These are phyloP conservation scores for Porites rus DNA, from an alignment of 92 coral and sea anemone species.

Conservation along the genomic window DNA sequence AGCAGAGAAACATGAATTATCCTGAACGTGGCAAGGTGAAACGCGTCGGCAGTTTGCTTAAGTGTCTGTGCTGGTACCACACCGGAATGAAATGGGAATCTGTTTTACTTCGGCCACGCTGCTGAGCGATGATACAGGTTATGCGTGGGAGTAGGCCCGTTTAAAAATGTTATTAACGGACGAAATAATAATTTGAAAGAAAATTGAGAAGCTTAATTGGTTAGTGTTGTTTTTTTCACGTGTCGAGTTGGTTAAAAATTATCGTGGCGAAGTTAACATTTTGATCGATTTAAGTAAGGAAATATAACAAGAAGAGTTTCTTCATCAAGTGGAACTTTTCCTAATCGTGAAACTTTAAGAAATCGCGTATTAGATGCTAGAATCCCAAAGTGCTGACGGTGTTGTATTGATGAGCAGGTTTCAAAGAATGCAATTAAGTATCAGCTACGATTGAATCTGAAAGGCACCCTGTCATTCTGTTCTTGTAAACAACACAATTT, in stretches of 20 bases:
- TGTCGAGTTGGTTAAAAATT: too few relatives aligned
- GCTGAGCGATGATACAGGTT: background rate
- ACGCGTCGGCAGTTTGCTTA: background rate
- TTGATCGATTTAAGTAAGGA: too few relatives aligned
- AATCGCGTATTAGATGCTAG: background rate
- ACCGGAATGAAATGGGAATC: background rate
- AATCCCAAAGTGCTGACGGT: conserved; percentile 14
- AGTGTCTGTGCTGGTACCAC: background rate
- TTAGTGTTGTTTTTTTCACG: too few relatives aligned
- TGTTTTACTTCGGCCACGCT: background rate
- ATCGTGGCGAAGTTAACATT: too few relatives aligned
- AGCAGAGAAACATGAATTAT: too few relatives aligned
- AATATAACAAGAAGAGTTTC: too few relatives aligned
- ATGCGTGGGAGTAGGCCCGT: background rate
- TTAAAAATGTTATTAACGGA: background rate
- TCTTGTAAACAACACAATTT: too few relatives aligned
- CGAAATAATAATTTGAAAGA: background rate
- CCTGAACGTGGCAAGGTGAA: too few relatives aligned
- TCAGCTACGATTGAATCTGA: background rate
- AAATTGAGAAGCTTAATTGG: too few relatives aligned
- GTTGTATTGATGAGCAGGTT: background rate
- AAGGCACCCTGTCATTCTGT: too few relatives aligned
- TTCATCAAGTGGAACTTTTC: too few relatives aligned
- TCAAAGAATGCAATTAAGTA: background rate
- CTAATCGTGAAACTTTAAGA: too few relatives aligned